A percentile compares a stretch with the other conserved stretches of the same genome.
These are phyloP conservation scores for Lepidochitona cinerea DNA, from an alignment of 2,888 invertebrate species.

Conservation along the genomic window DNA sequence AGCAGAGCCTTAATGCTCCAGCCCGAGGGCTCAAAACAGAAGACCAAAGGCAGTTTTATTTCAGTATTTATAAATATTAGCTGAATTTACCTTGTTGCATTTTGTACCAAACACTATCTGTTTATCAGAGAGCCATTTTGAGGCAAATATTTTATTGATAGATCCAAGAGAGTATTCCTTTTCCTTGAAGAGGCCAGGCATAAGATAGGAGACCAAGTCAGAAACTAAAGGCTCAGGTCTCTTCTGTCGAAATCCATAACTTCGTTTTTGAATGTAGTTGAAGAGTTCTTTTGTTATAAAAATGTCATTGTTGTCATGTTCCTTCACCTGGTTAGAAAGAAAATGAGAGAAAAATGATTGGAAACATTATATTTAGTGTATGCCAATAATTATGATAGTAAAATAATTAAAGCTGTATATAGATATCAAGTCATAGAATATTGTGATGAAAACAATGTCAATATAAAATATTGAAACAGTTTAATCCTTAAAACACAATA, in stretches of 20 bases:
- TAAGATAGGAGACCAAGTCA: slow-evolving; percentile 49
- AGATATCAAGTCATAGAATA: too few species aligned
- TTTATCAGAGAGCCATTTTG: slow-evolving; percentile 94
- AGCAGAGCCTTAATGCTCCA: too few species aligned
- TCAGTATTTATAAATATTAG: too few species aligned
- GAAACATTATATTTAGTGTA: too few species aligned
- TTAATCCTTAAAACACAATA: too few species aligned
- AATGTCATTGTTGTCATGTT: neutral
- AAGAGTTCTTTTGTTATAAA: slow-evolving; percentile 12
- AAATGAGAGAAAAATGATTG: neutral
- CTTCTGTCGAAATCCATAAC: slow-evolving; percentile 24
- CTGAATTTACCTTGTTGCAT: slow-evolving; percentile 87
- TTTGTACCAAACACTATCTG: slow-evolving; percentile 98
- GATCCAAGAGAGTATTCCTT: slow-evolving; percentile 58
- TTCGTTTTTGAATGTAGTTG: slow-evolving; percentile 30
- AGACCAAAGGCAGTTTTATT: too few species aligned
- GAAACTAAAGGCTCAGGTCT: slow-evolving; percentile 32
- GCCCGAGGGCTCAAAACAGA: too few species aligned
- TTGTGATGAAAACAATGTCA: too few species aligned
- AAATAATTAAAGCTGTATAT: too few species aligned
- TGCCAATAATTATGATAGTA: too few species aligned
- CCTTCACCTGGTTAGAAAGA: neutral
- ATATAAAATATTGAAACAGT: too few species aligned
- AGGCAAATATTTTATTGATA: slow-evolving; percentile 82
- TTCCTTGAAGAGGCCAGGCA: slow-evolving; percentile 60